phyloP scores from a whole-genome alignment of 2,797 vertebrate species.

The Sparidentex hasta region DNA sequence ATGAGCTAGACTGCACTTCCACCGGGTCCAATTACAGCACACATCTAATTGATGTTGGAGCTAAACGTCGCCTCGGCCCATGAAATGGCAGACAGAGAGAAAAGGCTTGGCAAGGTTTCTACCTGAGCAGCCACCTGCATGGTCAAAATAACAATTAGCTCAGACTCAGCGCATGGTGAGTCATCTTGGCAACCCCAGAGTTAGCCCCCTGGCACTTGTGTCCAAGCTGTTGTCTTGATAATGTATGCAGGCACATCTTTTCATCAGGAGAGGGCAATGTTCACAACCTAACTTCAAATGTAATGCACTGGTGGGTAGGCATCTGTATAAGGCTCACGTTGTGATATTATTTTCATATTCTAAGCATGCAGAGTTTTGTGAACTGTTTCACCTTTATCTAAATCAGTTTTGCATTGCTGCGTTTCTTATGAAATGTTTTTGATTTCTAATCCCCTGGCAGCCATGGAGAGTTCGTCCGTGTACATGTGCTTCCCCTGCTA shows the following conservation, averaged over 20 bases:
- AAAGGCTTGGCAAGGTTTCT: constrained; percentile 55
- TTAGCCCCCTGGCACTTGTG: constrained; percentile 60
- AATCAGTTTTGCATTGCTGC: constrained; percentile 55
- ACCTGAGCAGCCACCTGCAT: constrained; percentile 68
- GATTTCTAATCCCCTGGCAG: constrained; percentile 60
- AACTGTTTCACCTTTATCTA: constrained; percentile 60
- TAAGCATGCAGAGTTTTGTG: constrained; percentile 53
- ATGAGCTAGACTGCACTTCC: constrained; percentile 46
- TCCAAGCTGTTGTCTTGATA: constrained; percentile 64
- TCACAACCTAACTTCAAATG: constrained; percentile 68
- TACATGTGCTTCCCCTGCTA: constrained; percentile 91
- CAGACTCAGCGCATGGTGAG: constrained; percentile 66
- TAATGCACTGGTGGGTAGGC: constrained; percentile 28
- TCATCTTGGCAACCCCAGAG: constrained; percentile 74
- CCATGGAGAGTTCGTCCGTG: constrained; percentile 85
- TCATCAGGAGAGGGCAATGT: constrained; percentile 84
- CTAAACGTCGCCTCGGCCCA: constrained; percentile 39
- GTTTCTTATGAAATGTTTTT: constrained; percentile 59
- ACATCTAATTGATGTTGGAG: constrained; percentile 68
- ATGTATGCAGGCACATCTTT: constrained; percentile 74
- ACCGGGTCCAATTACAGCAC: constrained; percentile 60
- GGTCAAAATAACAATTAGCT: constrained; percentile 79
- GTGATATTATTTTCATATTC: constrained; percentile 54
- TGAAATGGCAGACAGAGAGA: constrained; percentile 56
- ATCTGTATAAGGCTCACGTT: constrained; percentile 51